Conservation (phyloP, 2,113 vertebrate species). For the Saguinus midas region DNA sequence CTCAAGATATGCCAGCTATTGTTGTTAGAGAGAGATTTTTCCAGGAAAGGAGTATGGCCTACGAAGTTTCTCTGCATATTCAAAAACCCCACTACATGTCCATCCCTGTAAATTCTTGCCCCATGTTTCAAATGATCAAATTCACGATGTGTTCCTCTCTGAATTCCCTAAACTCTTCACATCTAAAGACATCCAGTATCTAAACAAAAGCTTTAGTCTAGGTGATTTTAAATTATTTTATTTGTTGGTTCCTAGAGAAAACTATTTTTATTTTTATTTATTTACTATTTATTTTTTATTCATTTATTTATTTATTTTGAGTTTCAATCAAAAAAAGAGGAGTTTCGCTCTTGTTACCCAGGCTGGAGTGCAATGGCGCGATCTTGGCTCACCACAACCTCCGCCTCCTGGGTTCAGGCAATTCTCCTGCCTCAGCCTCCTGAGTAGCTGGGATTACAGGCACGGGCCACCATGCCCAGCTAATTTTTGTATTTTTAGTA, state of each 20-base stretch:
- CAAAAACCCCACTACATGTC: not conserved
- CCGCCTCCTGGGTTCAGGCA: too few relatives aligned
- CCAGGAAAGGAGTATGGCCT: not conserved
- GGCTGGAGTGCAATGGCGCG: too few relatives aligned
- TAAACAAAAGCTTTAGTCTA: not conserved
- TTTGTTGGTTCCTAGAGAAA: not conserved
- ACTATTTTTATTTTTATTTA: not conserved
- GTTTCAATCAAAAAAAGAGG: too few relatives aligned
- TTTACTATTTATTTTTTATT: too few relatives aligned
- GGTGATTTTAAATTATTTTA: not conserved
- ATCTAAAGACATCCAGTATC: not conserved
- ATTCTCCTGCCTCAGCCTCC: too few relatives aligned
- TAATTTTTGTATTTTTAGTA: too few relatives aligned
- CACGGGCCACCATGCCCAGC: too few relatives aligned
- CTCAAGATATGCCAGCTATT: not conserved
- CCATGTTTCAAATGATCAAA: not conserved
- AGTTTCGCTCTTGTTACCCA: too few relatives aligned
- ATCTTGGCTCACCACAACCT: too few relatives aligned
- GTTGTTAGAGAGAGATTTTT: not conserved
- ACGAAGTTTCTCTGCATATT: not conserved
- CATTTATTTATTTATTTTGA: too few relatives aligned
- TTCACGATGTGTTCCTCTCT: not conserved
- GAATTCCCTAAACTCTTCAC: not conserved
- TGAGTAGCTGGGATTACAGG: too few relatives aligned
- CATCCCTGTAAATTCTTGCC: not conserved